Conservation (phyloP, 2,113 vertebrate genomes). For the Bambusicola thoracicus region DNA sequence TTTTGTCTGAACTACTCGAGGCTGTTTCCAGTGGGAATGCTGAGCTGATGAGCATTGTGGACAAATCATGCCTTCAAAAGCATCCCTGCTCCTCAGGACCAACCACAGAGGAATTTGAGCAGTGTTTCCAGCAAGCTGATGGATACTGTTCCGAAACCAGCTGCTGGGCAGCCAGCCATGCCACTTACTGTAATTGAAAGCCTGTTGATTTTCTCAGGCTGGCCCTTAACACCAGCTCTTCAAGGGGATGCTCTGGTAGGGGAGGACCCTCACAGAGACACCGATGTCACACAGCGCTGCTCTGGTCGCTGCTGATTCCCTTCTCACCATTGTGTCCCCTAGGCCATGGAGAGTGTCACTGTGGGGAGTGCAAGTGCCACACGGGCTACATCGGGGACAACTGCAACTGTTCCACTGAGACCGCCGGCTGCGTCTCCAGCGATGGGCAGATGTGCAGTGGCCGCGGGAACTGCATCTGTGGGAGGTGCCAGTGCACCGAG, state of each 20-base stretch:
- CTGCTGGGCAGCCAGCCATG: not conserved
- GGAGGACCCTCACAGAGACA: not conserved
- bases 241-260: not conserved
- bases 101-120: not conserved
- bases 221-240: accelerated
- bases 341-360: constrained; percentile 97
- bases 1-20: not conserved
- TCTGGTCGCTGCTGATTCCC: accelerated
- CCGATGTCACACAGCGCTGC: accelerated
- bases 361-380: constrained; percentile 95
- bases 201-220: not conserved
- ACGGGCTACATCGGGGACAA: constrained; percentile 91
- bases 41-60: not conserved
- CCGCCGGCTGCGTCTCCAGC: constrained; percentile 79
- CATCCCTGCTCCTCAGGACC: not conserved
- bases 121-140: not conserved
- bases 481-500: constrained; percentile 89
- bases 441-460: constrained; percentile 92
- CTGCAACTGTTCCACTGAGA: constrained; percentile 94
- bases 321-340: not conserved
- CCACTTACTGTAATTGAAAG: not conserved
- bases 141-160: not conserved
- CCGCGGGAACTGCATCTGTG: constrained; percentile 88
- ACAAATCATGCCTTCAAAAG: constrained; percentile 21
- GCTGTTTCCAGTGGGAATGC: constrained; percentile 39